phyloP scores from a whole-genome alignment of 2,797 vertebrate species.

The Miichthys miiuy region DNA sequence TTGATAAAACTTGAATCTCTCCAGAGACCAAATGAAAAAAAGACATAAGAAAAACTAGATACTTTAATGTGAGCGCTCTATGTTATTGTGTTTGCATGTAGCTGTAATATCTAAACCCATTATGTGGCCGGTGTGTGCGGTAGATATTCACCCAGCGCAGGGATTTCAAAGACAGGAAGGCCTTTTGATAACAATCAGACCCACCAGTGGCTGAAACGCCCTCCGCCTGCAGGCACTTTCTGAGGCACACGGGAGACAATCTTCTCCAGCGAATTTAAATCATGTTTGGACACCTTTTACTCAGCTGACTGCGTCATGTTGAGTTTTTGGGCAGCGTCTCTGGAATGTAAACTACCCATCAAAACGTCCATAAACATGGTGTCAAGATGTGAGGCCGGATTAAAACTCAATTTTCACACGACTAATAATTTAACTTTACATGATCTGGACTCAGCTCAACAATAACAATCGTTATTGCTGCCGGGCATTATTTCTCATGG shows the following conservation, averaged over 20 bases:
- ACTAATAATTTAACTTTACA: conserved; percentile 4
- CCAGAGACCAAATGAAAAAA: conserved; percentile 16
- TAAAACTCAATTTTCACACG: not conserved
- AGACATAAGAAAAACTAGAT: not conserved
- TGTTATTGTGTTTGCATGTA: conserved; percentile 37
- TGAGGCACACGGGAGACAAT: conserved; percentile 18
- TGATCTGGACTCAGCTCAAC: conserved; percentile 22
- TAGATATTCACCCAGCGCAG: conserved; percentile 13
- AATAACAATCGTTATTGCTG: conserved; percentile 18
- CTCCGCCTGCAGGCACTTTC: conserved; percentile 41
- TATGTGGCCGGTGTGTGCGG: not conserved
- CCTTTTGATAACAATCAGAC: conserved; percentile 62
- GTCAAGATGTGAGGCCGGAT: conserved; percentile 17
- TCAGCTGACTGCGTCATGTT: conserved; percentile 29
- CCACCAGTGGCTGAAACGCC: conserved; percentile 32
- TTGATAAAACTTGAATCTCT: conserved; percentile 25
- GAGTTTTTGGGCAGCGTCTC: conserved; percentile 49
- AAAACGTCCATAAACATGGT: conserved; percentile 56
- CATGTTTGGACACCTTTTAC: conserved; percentile 55
- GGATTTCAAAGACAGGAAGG: conserved; percentile 68
- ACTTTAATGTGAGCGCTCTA: not conserved
- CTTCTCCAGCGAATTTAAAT: conserved; percentile 15
- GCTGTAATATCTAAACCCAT: conserved; percentile 13
- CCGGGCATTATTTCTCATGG: conserved; percentile 31
- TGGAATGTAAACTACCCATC: conserved; percentile 66